These are phyloP conservation scores for Meghimatium bilineatum DNA, from an alignment of 2,888 invertebrate genomes.

Conservation along the genomic window DNA sequence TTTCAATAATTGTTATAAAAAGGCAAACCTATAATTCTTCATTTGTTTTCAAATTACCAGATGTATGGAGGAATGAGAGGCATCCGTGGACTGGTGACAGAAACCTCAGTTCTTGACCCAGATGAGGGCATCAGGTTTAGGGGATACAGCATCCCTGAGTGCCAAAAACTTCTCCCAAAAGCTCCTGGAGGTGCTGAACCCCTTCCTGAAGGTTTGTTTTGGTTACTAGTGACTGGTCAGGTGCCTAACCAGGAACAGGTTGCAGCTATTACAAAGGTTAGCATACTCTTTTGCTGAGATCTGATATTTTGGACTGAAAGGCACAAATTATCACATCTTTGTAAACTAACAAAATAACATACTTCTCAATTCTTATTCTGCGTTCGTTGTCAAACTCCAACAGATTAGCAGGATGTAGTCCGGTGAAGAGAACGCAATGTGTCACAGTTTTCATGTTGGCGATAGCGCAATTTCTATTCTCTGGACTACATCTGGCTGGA, in stretches of 20 bases:
- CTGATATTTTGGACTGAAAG: no score
- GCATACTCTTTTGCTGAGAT: no score
- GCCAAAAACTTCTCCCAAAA: constrained; percentile 90
- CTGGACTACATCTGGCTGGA: no score
- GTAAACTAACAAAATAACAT: no score
- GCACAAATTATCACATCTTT: no score
- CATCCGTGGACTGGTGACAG: constrained; percentile 94
- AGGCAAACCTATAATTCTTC: no score
- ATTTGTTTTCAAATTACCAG: constrained; percentile 66
- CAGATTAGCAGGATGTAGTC: no score
- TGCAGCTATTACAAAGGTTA: constrained; percentile 73
- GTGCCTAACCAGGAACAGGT: constrained; percentile 89
- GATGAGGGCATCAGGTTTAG: constrained; percentile 97
- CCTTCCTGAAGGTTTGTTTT: constrained; percentile 95
- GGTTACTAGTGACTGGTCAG: constrained; percentile 92
- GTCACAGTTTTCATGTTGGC: no score
- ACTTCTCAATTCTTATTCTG: no score
- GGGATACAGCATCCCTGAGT: constrained; percentile 94
- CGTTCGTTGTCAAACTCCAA: no score
- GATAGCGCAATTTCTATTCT: no score
- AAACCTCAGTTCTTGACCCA: constrained; percentile 94
- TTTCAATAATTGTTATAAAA: background rate
- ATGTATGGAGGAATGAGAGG: constrained; percentile 96
- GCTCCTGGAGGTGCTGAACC: constrained; percentile 87
- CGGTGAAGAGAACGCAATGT: no score